These are phyloP conservation scores for Panonychus citri DNA, from an alignment of 1,140 invertebrate species.

Conservation along the genomic window DNA sequence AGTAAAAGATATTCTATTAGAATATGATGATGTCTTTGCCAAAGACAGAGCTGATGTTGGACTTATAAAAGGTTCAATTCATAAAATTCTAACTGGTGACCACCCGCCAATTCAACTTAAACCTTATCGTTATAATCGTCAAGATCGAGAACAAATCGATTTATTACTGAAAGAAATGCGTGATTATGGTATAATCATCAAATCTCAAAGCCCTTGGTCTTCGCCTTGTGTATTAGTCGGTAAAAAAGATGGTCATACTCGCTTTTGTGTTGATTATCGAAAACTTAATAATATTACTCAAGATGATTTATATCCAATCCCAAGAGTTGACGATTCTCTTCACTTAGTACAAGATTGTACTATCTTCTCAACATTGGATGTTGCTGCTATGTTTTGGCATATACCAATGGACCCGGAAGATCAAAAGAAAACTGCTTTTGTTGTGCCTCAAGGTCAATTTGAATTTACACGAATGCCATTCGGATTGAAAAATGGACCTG, in stretches of 20 bases:
- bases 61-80: not conserved
- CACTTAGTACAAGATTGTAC: not conserved
- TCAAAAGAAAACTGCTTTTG: too few species aligned
- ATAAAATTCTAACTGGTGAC: not conserved
- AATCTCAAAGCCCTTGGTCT: not conserved
- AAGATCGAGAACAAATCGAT: conserved; percentile 6
- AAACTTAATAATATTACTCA: too few species aligned
- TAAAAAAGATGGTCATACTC: too few species aligned
- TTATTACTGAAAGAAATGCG: conserved; percentile 7
- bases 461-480: too few species aligned
- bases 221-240: conserved; percentile 11
- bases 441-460: too few species aligned
- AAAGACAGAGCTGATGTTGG: too few species aligned
- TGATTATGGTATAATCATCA: not conserved
- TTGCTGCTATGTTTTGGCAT: not conserved
- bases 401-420: not conserved
- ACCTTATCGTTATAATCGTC: not conserved
- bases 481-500: too few species aligned
- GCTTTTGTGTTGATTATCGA: too few species aligned
- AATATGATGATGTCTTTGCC: too few species aligned
- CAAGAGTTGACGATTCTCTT: too few species aligned
- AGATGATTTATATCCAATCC: too few species aligned
- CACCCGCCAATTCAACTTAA: not conserved
- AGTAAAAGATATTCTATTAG: too few species aligned
- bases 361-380: not conserved